These are phyloP conservation scores for Proales similis DNA, from an alignment of 1,140 invertebrate species.

Conservation along the genomic window DNA sequence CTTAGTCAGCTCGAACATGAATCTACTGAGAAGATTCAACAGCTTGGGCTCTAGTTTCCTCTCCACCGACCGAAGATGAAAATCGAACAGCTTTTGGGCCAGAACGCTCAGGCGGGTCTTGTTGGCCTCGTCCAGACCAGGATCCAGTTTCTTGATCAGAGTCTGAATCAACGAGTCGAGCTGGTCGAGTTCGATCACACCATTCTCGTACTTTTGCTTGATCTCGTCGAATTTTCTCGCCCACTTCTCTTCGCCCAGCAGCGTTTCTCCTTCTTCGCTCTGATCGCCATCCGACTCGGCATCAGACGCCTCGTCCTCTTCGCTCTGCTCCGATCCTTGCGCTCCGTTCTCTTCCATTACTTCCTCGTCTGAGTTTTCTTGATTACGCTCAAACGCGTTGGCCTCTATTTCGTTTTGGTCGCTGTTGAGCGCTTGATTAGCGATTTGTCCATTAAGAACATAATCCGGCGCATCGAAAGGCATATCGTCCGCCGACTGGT, in stretches of 20 bases:
- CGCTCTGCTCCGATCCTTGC: conserved; percentile 43
- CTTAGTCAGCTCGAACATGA: conserved; percentile 13
- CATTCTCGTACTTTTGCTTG: conserved; percentile 41
- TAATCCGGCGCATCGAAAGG: conserved; percentile 44
- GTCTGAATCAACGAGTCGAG: conserved; percentile 47
- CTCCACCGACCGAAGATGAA: conserved; percentile 13
- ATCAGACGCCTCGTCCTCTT: conserved; percentile 36
- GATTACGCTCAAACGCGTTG: conserved; percentile 37
- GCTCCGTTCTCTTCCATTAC: conserved; percentile 44
- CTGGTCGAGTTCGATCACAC: conserved; percentile 62
- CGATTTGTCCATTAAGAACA: conserved; percentile 10
- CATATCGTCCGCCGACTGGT: conserved; percentile 60
- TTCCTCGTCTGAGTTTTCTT: conserved; percentile 46
- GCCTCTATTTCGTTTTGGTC: conserved; percentile 39
- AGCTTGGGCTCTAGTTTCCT: not conserved
- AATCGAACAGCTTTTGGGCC: conserved; percentile 58
- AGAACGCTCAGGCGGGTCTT: conserved; percentile 63
- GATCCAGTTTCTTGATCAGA: conserved; percentile 54
- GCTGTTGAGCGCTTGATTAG: conserved; percentile 7
- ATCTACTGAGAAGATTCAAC: conserved; percentile 18
- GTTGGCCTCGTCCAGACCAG: conserved; percentile 43
- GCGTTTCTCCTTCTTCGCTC: conserved; percentile 44
- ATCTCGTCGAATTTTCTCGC: conserved; percentile 22
- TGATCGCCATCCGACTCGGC: conserved; percentile 38
- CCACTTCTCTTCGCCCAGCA: conserved; percentile 43